Percentiles rank a stretch among this genome's conserved stretches.
Conservation (phyloP, 2,113 vertebrate species). For the Ascaphus truei region DNA sequence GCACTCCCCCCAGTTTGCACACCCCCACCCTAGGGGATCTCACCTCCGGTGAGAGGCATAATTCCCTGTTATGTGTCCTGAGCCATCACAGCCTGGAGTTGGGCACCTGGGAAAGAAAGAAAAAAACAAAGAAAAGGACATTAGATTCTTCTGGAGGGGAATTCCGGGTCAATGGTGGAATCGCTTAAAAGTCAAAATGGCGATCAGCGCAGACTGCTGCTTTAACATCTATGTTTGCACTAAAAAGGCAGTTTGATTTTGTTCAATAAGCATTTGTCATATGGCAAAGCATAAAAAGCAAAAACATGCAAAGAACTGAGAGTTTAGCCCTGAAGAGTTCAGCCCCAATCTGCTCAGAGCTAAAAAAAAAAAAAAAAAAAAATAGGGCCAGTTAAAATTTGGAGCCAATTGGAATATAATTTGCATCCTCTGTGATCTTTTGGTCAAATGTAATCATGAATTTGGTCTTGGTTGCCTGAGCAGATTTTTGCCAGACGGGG, state of each 20-base stretch:
- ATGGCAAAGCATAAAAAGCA: background rate
- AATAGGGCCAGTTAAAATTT: background rate
- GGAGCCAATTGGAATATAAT: background rate
- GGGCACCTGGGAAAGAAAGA: conserved; percentile 64
- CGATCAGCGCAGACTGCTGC: no score
- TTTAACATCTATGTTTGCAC: no score
- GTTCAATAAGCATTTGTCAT: background rate
- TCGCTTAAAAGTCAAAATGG: no score
- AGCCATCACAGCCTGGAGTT: conserved; percentile 77
- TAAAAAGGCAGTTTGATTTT: no score
- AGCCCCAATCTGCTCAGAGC: conserved; percentile 24
- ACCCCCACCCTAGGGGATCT: no score
- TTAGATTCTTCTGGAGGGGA: background rate
- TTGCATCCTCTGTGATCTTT: background rate
- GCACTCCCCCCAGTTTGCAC: no score
- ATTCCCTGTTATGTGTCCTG: conserved; percentile 79
- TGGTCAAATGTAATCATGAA: background rate
- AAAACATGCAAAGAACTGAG: background rate
- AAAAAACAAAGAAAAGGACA: background rate
- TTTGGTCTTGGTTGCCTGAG: background rate
- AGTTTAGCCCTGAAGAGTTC: background rate
- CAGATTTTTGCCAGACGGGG: conserved; percentile 27
- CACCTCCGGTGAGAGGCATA: conserved; percentile 78
- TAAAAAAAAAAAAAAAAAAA: background rate
- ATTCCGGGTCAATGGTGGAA: background rate